Percentiles rank a stretch among this genome's conserved stretches.
These are phyloP conservation scores for Thermophis baileyi DNA, from an alignment of 2,113 vertebrate genomes.

Conservation along the genomic window DNA sequence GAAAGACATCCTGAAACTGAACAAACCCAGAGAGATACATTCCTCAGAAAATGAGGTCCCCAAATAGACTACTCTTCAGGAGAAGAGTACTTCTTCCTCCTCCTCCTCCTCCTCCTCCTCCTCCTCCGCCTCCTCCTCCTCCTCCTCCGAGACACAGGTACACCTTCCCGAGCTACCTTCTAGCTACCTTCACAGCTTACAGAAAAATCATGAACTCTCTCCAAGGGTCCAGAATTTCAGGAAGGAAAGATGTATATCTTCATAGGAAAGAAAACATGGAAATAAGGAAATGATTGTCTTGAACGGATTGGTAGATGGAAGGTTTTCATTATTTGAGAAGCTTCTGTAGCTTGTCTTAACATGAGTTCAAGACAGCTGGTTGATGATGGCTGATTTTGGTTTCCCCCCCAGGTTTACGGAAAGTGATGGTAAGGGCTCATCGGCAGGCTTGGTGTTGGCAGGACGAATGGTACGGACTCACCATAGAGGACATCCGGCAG, in stretches of 20 bases:
- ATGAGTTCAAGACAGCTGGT: background rate
- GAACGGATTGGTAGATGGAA: background rate
- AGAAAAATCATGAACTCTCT: background rate
- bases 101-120: too few species aligned
- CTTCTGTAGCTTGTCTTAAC: background rate
- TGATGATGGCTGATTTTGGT: background rate
- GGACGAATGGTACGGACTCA: constrained; percentile 96
- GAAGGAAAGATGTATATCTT: background rate
- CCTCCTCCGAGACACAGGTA: background rate
- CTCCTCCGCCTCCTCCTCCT: too few species aligned
- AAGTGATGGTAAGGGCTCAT: constrained; percentile 95
- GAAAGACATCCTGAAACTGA: background rate
- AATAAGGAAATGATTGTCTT: background rate
- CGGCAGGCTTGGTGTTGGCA: constrained; percentile 99
- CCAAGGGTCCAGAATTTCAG: too few species aligned
- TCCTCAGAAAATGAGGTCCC: background rate
- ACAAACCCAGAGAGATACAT: background rate
- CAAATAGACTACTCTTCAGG: too few species aligned
- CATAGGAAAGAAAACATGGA: background rate
- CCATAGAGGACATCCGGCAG: constrained; percentile 93
- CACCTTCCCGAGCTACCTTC: background rate
- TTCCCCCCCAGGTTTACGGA: constrained; percentile 79
- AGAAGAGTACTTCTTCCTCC: too few species aligned
- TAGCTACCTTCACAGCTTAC: background rate
- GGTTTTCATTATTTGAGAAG: background rate